Evolutionary conservation across 2,888 invertebrate genomes (phyloP).

Genomic region (Scaeva pyrastri): DNA sequence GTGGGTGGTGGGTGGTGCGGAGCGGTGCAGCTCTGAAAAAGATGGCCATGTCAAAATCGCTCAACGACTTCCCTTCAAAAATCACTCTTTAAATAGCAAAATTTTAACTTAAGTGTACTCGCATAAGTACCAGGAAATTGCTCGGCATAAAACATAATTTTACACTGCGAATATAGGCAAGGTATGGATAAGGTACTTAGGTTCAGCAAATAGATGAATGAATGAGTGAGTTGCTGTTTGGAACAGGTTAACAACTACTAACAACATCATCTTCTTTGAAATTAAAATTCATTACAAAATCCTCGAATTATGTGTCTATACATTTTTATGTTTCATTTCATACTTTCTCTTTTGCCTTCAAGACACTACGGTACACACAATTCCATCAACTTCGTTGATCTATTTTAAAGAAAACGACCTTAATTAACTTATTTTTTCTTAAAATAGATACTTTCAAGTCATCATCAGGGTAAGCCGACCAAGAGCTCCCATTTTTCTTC

Average conservation of each 20-base stretch:
- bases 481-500: conserved; percentile 3
- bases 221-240: conserved; percentile 65
- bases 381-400: not conserved
- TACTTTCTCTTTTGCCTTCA: conserved; percentile 25
- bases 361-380: not conserved
- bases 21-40: conserved; percentile 33
- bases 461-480: not conserved
- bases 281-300: conserved; percentile 17
- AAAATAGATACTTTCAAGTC: conserved; percentile 41
- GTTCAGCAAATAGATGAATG: conserved; percentile 60
- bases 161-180: not conserved
- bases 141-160: conserved; percentile 13
- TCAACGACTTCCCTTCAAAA: conserved; percentile 35
- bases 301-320: no score
- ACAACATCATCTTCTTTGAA: conserved; percentile 36
- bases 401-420: conserved; percentile 49
- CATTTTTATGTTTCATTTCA: no score
- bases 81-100: conserved; percentile 62
- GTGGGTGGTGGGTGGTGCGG: conserved; percentile 58
- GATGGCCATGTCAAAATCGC: conserved; percentile 30
- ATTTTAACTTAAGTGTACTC: conserved; percentile 51
- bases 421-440: conserved; percentile 70
- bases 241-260: conserved; percentile 46
- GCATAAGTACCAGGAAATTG: conserved; percentile 67
- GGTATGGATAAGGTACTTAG: not conserved